A percentile compares a stretch with the other conserved stretches of the same genome.
Conservation (phyloP, 1,140 invertebrate genomes). For the Zeugodacus cucurbitae region DNA sequence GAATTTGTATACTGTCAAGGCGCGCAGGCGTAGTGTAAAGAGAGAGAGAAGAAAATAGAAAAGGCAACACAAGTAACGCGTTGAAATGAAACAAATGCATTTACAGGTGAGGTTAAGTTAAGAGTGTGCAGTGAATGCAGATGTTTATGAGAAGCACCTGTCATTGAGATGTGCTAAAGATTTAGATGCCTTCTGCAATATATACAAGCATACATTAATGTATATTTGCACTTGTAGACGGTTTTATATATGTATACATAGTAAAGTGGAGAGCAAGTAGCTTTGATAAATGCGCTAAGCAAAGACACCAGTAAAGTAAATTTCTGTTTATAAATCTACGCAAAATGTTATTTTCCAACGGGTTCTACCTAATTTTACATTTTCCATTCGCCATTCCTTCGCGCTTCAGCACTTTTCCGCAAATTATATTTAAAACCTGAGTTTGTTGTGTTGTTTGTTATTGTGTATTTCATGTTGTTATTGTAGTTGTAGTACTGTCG, state of each 20-base stretch:
- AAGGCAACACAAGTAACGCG: background rate
- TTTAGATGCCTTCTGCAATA: background rate
- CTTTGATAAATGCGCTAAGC: background rate
- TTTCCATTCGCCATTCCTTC: background rate
- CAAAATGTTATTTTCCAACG: background rate
- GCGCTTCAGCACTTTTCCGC: background rate
- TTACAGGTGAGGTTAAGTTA: background rate
- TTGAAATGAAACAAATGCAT: background rate
- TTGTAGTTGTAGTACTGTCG: background rate
- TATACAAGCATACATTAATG: background rate
- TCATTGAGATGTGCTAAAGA: background rate
- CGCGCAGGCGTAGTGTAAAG: background rate
- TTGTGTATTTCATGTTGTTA: background rate
- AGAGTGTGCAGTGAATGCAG: background rate
- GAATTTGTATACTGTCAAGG: conserved; percentile 31
- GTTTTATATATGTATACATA: background rate
- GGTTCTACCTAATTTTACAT: background rate
- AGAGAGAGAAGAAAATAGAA: background rate
- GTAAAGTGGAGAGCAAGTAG: background rate
- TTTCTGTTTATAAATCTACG: background rate
- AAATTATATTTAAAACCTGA: background rate
- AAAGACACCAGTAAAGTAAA: background rate
- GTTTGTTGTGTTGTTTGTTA: background rate
- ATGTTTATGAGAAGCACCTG: background rate
- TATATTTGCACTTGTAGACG: background rate